Evolutionary conservation across 1,140 invertebrate genomes (phyloP), one percentile per base, ranked within the genome.

Genomic region (Meteorus sp.): DNA sequence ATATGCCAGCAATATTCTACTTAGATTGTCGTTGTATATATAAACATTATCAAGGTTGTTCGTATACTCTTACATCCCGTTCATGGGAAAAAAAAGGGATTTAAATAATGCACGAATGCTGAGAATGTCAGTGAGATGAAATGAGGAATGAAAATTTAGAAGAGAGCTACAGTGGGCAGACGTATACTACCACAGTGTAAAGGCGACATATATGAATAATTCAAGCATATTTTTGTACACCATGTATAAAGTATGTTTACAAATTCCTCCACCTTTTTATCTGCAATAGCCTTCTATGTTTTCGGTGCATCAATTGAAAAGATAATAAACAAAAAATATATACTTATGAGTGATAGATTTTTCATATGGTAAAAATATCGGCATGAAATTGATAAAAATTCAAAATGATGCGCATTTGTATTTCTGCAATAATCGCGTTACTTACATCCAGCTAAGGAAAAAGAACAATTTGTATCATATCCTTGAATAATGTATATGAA

Each of bases 151-250:
- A 11, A 51, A n/a, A 41, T 37, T 48, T 11, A 39, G 23, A 48
- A 27, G 29, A 59, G 1, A 2, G 20, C 5, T 9, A 47, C 7
- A 20, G 15, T 13, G 20, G 20, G 13, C 22, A 62, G 58, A 57
- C 65, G 39, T 62, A 59, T 62, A 62, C 60, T 64, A 67, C 39
- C 22, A 56, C 37, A 35, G 41, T 45, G 27, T 20, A 44, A 23
- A 61, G 62, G 51, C 22, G 52, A 68, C 51, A 59, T 60, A 66
- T 62, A 57, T 52, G 59, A 62, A 41, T 41, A 51, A 25, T 62
- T 59, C 65, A 67, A 66, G 65, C 62, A 69, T 74, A 74, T 74
- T 74, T 74, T 72, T 74, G 67, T 74, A 72, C 64, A 74, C 65
- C 65, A 65, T 70, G 68, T 72, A 74, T 66, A 72, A 71, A 72